A percentile compares a stretch with the other conserved stretches of the same genome.
Evolutionary conservation across 2,888 invertebrate genomes (phyloP).

Genomic region (Hemicrepidius hirtus): DNA sequence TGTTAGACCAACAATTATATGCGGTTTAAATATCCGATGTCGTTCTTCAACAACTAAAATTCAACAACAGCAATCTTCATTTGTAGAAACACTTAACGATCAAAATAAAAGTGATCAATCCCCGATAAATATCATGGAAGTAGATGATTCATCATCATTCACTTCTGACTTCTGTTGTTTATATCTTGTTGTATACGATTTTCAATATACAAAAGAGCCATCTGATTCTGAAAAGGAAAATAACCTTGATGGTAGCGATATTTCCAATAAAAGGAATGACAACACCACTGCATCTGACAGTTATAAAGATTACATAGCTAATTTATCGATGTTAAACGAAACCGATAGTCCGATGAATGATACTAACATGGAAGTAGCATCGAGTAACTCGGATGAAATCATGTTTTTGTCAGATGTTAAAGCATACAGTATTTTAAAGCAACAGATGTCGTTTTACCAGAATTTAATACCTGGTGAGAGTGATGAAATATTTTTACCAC

Average conservation of each 20-base stretch:
- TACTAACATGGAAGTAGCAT: constrained; percentile 42
- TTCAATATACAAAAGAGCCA: constrained; percentile 78
- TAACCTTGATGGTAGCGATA: constrained; percentile 25
- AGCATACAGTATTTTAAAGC: constrained; percentile 55
- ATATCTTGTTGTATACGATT: constrained; percentile 82
- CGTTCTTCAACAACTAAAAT: constrained; percentile 54
- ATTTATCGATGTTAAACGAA: constrained; percentile 39
- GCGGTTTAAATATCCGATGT: constrained; percentile 71
- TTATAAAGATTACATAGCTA: constrained; percentile 44
- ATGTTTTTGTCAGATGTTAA: constrained; percentile 43
- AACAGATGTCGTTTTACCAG: constrained; percentile 67
- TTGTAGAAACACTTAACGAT: constrained; percentile 86
- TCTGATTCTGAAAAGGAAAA: constrained; percentile 62
- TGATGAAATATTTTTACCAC: constrained; percentile 69
- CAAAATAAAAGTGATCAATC: constrained; percentile 79
- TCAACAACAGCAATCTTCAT: constrained; percentile 54
- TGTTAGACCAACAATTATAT: constrained; percentile 73
- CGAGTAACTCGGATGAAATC: constrained; percentile 40
- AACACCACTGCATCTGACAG: constrained; percentile 36
- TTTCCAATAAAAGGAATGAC: constrained; percentile 47
- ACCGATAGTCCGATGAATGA: constrained; percentile 44
- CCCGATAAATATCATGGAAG: constrained; percentile 65
- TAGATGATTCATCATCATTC: constrained; percentile 62
- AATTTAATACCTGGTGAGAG: constrained; percentile 70
- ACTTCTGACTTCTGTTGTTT: constrained; percentile 64